Evolutionary conservation across 1,140 invertebrate genomes (phyloP).

Genomic region (Heliothis subflexa): DNA sequence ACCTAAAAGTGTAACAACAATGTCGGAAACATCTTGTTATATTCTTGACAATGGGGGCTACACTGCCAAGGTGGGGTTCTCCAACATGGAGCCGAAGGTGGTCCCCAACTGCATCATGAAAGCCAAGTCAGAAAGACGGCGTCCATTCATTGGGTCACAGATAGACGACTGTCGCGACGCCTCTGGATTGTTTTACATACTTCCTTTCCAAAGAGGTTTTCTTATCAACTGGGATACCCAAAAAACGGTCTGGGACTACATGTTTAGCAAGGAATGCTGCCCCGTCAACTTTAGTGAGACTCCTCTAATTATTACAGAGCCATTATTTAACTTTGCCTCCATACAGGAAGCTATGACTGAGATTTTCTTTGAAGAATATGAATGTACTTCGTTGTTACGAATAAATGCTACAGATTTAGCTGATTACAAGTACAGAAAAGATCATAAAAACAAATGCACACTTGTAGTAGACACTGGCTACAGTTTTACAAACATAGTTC

Average conservation of each 20-base stretch:
- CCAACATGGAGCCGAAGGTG: conserved; percentile 90
- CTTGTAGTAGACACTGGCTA: conserved; percentile 97
- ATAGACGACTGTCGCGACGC: conserved; percentile 97
- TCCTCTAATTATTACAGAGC: conserved; percentile 96
- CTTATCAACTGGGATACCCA: conserved; percentile 98
- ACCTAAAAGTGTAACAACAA: conserved; percentile 59
- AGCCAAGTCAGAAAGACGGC: conserved; percentile 97
- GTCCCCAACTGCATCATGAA: conserved; percentile 99
- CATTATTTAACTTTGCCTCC: conserved; percentile 96
- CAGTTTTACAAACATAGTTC: conserved; percentile 98
- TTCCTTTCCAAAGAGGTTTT: conserved; percentile 98
- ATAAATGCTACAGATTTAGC: conserved; percentile 92
- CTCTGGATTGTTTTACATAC: conserved; percentile 96
- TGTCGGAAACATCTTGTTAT: conserved; percentile 85
- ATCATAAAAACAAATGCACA: conserved; percentile 89
- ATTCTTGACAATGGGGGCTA: conserved; percentile 96
- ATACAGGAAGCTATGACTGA: conserved; percentile 97
- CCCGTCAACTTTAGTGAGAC: conserved; percentile 92
- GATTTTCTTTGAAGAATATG: conserved; percentile 99
- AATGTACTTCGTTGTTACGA: conserved; percentile 93
- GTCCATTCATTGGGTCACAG: conserved; percentile 94
- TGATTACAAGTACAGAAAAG: conserved; percentile 88
- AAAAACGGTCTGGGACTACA: conserved; percentile 98
- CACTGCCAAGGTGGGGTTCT: conserved; percentile 93
- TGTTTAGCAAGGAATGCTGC: conserved; percentile 96